These are phyloP conservation scores for Holothuria leucospilota DNA, from an alignment of 53 echinoderm and acorn worm genomes.

Conservation along the genomic window DNA sequence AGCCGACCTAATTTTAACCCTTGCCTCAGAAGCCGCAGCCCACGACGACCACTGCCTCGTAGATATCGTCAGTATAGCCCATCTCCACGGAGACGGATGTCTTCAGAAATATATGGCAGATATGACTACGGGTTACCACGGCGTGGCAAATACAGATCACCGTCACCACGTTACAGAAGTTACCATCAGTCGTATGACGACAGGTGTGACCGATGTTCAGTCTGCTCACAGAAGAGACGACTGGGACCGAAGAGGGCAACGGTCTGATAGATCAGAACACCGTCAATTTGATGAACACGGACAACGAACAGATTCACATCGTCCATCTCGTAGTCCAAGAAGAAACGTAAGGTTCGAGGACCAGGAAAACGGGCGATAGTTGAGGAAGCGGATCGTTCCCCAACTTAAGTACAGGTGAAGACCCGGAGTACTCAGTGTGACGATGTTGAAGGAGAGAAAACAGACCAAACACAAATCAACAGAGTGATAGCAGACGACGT, in stretches of 20 bases:
- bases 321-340: neutral
- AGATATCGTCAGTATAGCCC: neutral
- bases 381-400: conserved; percentile 13
- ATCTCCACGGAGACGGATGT: neutral
- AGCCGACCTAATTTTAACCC: neutral
- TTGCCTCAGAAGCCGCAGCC: neutral
- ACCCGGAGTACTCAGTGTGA: neutral
- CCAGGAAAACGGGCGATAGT: conserved; percentile 23
- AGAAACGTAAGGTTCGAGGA: conserved; percentile 6
- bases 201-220: neutral
- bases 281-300: neutral
- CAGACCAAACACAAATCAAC: neutral
- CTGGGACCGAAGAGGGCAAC: neutral
- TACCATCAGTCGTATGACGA: neutral
- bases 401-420: neutral
- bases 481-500: neutral
- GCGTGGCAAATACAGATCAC: neutral
- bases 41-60: neutral
- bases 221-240: neutral
- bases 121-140: neutral
- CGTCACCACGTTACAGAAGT: neutral
- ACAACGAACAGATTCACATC: neutral
- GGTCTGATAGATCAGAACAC: neutral
- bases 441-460: neutral
- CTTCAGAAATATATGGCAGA: neutral